phyloP scores from a whole-genome alignment of 2,888 invertebrate genomes.

The Archaeoteleia sp. region DNA sequence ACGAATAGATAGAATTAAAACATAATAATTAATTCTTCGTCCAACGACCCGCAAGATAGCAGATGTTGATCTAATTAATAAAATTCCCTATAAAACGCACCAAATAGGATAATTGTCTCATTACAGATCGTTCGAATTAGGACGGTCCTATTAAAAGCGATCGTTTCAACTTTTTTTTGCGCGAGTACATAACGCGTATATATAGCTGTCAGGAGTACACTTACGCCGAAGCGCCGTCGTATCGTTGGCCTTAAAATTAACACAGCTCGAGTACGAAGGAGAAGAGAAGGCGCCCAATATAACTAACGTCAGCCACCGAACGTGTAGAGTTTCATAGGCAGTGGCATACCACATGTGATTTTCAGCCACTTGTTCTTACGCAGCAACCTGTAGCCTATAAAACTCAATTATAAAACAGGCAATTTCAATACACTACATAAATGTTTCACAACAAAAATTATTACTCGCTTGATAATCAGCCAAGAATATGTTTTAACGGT shows the following conservation, averaged over 20 bases:
- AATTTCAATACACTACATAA: neutral
- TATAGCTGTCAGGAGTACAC: constrained; percentile 17
- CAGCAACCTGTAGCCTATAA: constrained; percentile 39
- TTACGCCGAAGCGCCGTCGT: constrained; percentile 10
- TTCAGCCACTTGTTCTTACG: constrained; percentile 40
- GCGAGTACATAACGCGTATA: constrained; percentile 14
- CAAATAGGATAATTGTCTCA: constrained; percentile 45
- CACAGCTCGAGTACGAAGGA: constrained; percentile 35
- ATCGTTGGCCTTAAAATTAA: constrained; percentile 50
- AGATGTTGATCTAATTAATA: constrained; percentile 49
- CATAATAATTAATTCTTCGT: constrained; percentile 20
- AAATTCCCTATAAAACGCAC: constrained; percentile 25
- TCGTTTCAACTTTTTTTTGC: constrained; percentile 37
- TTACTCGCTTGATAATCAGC: too few relatives aligned
- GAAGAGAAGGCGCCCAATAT: constrained; percentile 28
- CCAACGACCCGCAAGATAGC: constrained; percentile 41
- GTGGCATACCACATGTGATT: constrained; percentile 44
- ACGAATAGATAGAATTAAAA: too few relatives aligned
- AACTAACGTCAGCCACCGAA: constrained; percentile 28
- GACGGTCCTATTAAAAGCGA: constrained; percentile 35
- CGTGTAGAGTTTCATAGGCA: constrained; percentile 34
- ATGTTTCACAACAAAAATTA: too few relatives aligned
- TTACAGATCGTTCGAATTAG: constrained; percentile 42
- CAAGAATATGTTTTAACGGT: too few relatives aligned
- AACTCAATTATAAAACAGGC: neutral